Base-by-base conservation (phyloP, 2,888 invertebrate species). In the Ecdyonurus torrentis region DNA sequence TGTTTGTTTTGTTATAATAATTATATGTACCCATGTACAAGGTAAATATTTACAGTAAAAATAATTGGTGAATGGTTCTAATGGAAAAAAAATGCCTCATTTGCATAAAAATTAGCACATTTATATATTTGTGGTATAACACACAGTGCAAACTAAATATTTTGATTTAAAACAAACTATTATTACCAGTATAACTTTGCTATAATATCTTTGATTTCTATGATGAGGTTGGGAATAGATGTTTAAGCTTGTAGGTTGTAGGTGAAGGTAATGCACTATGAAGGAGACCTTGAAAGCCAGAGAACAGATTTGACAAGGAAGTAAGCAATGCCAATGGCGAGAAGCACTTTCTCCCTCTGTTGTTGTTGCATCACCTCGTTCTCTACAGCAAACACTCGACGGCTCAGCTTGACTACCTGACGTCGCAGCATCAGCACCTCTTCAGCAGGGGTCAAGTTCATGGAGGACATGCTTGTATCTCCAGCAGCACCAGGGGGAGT, bases 371-470 rank as follows among this genome's bases (percentile, higher is more conserved):
- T 78, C 72, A 88, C 86, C 70, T 93, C 92, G 66, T 91, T 81
- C 76, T 95, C 94, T 66, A 95, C 83, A 3, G 87, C 83, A 78
- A 91, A 85, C 7, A 95, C 86, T 22, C 94, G 84, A 60, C 92
- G 83, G 73, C 91, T 91, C 66, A 95, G 74, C 73, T 92, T 91
- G 23, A 89, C 88, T 70, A 95, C 82, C 76, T 93, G 93, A 60
- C 89, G 81, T 65, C 91, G 82, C 70, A 93, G 79, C 75, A 91
- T 89, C 58, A 88, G 80, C 63, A 91, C 79, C 76, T 92, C 92
- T 75, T 91, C 91, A 53, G 81, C 78, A 66, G 87, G 79, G 7
- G 85, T 83, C 66, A 87, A 77, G 63, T 84, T 79, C 71, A 88
- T 88, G 15, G 80, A 5, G n/a, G 5, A 5, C 10, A 55, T 7